Base-by-base conservation (phyloP, 2,888 invertebrate genomes). In the Hyles lineata region DNA sequence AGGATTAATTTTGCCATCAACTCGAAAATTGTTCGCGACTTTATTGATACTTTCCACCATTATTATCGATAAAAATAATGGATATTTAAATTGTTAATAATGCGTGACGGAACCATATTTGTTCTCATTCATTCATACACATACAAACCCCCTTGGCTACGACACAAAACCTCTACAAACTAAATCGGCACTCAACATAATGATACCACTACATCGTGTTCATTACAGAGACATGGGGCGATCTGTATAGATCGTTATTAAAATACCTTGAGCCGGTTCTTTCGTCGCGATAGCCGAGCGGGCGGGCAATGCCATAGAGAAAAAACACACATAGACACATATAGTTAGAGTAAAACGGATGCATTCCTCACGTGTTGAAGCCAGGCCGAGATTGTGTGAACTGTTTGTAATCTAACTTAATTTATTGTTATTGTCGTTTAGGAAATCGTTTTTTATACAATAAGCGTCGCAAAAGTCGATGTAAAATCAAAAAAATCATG, bases 281-380 rank as follows among this genome's bases (percentile, higher is more conserved):
- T 93, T 92, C 96, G 96, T 80, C 86, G 95, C 96, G 96, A 95
- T 92, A 94, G 94, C 94, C 94, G 94, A 95, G 94, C 94, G 92
- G 94, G 95, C 93, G 95, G 95, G 95, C 94, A 95, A 95, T 96
- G 96, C 96, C 96, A 96, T 95, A 95, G 92, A 95, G 96, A 96
- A 96, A 96, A 89, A 96, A 96, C 96, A 96, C 95, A 96, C 95
- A 95, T 94, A 95, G 93, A 96, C 95, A 95, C 95, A 85, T 84
- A 95, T 95, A 95, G 95, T 95, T 95, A 95, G 95, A 95, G 94
- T 89, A 89, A 89, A 90, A 92, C 80, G 89, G 95, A 95, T 95
- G 95, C 96, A 96, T 88, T 88, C 86, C 85, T 67, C 32, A 17
- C 63, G 29, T 77, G 60, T 61, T 23, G 70, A 72, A 23, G 52